Base-by-base conservation (phyloP, 2,797 vertebrate genomes). In the Manis crassicaudata region DNA sequence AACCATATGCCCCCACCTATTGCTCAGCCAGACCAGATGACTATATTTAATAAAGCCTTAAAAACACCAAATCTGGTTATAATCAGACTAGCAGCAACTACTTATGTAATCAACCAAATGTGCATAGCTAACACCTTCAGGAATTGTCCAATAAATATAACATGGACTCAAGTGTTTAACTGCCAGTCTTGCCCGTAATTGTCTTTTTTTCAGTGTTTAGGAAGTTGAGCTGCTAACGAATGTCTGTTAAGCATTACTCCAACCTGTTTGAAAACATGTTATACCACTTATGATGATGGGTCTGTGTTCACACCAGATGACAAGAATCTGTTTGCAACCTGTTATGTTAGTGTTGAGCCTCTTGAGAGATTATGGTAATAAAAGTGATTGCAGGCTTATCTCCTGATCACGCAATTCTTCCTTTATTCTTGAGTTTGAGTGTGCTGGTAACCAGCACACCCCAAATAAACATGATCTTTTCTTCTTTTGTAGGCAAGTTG, bases 241-340 rank as follows among this genome's bases (percentile, higher is more conserved):
- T 93, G 46, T 96, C 88, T 95, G 88, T 62, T 95, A 82, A 82
- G 35, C 60, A 58, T 96, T 95, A 75, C 7, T 32, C 65, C 95
- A 97, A 95, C 95, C 85, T 97, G 92, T 90, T 90, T 95, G 88
- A 88, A 97, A 98, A 94, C 90, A 96, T 96, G 96, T 86, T 88
- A 54, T 16, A 88, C 58, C 63, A 96, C 82, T 94, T 73, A 82
- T 56, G 29, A 83, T 86, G 88, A 88, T 63, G 77, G 29, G 88
- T 37, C 60, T 88, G 35, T 97, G 72, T 92, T 98, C 90, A 88
- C 29, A 92, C 37, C 96, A 97, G 95, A 96, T 95, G 94, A 95
- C 83, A 96, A 83, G 58, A 95, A 81, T 95, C 72, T 94, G 79
- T 90, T 83, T 46, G 40, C 85, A 94, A 85, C 84, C 84, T 93